Evolutionary conservation across 2,797 vertebrate genomes (phyloP), one percentile per base, ranked within the genome.

Genomic region (Poeciliopsis turneri): DNA sequence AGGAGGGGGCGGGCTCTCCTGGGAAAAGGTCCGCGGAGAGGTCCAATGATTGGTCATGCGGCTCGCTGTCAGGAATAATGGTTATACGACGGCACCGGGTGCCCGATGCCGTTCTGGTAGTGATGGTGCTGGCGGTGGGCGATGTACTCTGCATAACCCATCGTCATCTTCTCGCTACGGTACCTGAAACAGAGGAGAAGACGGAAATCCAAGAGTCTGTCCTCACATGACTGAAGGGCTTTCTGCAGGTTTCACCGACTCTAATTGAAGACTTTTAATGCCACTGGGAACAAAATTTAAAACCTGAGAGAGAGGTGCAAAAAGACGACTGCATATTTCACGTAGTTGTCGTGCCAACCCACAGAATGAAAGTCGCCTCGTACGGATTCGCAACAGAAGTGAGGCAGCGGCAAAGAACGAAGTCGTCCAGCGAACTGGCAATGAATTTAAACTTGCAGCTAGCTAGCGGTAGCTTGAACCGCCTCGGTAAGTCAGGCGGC

Each of bases 61-160:
- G 98, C 98, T 98, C 98, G 97, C 96, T 99, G 98, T 99, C 98
- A 99, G 98, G 98, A 99, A 99, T 99, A 99, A 99, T 99, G 98
- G 97, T 99, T 99, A 97, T 99, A 99, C 2, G 97, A 97, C 81
- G 98, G 98, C 93, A 99, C 97, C 94, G 97, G 97, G 97, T 99
- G 98, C 94, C 97, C 97, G 83, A 98, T 98, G 97, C 98, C 98
- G 82, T 99, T 99, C 94, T 99, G 98, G 96, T 99, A 99, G 96
- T 99, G 98, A 94, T 99, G 98, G 85, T 99, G 98, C 96, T 99
- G 98, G 93, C 98, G 98, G 94, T 99, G 98, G 95, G 97, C 96
- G 93, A 99, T 97, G 96, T 99, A 99, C 90, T 99, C 98, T 78
- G 98, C 95, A 95, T 99, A 99, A 95, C 97, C 98, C 97, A 99